A percentile compares a stretch with the other conserved stretches of the same genome.
Conservation (phyloP, 2,888 invertebrate species). For the Protonemura montana region DNA sequence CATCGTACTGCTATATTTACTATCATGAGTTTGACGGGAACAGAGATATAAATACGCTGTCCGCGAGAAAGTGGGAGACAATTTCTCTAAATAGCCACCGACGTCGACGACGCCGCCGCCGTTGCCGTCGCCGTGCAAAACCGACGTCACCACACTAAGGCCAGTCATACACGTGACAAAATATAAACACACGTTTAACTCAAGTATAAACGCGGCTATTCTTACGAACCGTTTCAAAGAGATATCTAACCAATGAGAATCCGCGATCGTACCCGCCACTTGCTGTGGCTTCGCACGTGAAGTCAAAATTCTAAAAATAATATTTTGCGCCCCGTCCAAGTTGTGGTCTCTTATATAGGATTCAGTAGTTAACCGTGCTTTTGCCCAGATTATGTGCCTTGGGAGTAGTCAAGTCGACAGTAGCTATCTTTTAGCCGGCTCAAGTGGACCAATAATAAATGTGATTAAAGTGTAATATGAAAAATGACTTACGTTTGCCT, state of each 20-base stretch:
- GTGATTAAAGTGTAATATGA: background rate
- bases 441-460: slow-evolving; percentile 7
- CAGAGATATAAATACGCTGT: background rate
- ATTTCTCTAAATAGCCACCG: background rate
- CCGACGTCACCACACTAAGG: background rate
- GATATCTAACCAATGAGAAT: background rate
- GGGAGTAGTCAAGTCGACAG: background rate
- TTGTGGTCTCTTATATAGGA: background rate
- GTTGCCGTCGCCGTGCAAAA: background rate
- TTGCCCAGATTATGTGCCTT: background rate
- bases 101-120: background rate
- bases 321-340: background rate
- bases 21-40: background rate
- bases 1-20: background rate
- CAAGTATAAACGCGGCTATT: background rate
- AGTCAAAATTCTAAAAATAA: background rate
- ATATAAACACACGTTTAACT: background rate
- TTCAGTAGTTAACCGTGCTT: background rate
- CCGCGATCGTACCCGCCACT: background rate
- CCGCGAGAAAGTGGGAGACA: slow-evolving; percentile 12
- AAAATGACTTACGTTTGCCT: background rate
- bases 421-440: background rate
- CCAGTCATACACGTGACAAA: background rate
- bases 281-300: background rate
- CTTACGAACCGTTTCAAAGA: background rate